phyloP scores from a whole-genome alignment of 2,797 vertebrate genomes.

The Schizopygopsis pylzovi region DNA sequence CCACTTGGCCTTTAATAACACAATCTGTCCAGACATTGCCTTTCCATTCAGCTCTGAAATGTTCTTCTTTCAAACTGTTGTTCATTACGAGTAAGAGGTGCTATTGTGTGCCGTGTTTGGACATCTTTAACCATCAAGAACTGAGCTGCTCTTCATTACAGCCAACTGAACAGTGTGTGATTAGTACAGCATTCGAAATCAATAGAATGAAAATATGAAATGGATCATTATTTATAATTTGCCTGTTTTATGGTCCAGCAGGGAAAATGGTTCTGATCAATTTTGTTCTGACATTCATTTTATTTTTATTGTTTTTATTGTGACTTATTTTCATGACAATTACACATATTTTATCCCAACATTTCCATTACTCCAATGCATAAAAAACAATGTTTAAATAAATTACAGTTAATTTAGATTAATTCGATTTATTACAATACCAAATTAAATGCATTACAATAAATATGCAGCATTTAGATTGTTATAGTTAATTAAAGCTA shows the following conservation, averaged over 20 bases:
- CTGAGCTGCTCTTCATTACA: conserved; percentile 1
- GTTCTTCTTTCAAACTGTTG: conserved; percentile 24
- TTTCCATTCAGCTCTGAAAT: conserved; percentile 3
- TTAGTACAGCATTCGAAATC: neutral
- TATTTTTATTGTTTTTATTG: neutral
- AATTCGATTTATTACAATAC: neutral
- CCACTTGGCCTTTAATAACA: conserved; percentile 17
- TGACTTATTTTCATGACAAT: neutral
- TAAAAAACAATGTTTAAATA: neutral
- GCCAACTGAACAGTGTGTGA: conserved; percentile 16
- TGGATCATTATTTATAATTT: neutral
- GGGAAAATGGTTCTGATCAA: too few relatives aligned
- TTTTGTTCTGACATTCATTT: too few relatives aligned
- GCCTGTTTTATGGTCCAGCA: neutral
- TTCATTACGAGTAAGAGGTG: conserved; percentile 30
- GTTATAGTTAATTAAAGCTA: neutral
- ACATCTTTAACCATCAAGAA: conserved; percentile 12
- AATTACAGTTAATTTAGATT: neutral
- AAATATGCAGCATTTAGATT: neutral
- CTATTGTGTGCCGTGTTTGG: conserved; percentile 7
- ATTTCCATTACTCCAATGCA: neutral
- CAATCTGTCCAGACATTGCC: neutral
- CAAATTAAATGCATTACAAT: neutral
- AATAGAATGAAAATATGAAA: neutral
- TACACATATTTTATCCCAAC: neutral